These are phyloP conservation scores for Anthopleura xanthogrammica DNA, from an alignment of 92 coral and sea anemone species.

Conservation along the genomic window DNA sequence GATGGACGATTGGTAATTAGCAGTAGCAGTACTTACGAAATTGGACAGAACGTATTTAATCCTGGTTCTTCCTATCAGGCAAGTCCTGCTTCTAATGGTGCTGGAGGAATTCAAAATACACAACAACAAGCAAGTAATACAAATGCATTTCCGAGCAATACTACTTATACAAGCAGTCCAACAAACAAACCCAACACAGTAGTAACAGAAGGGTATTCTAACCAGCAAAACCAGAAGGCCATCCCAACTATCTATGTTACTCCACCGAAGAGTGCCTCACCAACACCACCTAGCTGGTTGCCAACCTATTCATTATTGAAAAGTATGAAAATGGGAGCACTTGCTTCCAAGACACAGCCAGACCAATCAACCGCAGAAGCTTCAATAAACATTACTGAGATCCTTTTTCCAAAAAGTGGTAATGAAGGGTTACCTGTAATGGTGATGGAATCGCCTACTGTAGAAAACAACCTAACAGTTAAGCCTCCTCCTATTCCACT, in stretches of 20 bases:
- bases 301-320: slow-evolving; percentile 36
- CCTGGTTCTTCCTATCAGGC: neutral
- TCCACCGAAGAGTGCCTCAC: neutral
- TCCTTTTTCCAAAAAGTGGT: slow-evolving; percentile 10
- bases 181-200: neutral
- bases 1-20: slow-evolving; percentile 13
- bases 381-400: slow-evolving; percentile 8
- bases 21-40: slow-evolving; percentile 31
- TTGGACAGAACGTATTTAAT: slow-evolving; percentile 10
- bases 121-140: neutral
- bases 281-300: slow-evolving; percentile 26
- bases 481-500: slow-evolving; percentile 10
- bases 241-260: neutral
- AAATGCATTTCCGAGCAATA: neutral
- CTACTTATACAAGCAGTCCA: slow-evolving; percentile 1
- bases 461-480: neutral
- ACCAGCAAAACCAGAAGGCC: neutral
- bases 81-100: neutral
- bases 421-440: neutral
- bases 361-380: slow-evolving; percentile 11
- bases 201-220: neutral
- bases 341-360: neutral
- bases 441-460: neutral
- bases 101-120: neutral
- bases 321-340: neutral